Base-by-base conservation (phyloP, 2,797 vertebrate genomes). In the Pelochelys cantorii region DNA sequence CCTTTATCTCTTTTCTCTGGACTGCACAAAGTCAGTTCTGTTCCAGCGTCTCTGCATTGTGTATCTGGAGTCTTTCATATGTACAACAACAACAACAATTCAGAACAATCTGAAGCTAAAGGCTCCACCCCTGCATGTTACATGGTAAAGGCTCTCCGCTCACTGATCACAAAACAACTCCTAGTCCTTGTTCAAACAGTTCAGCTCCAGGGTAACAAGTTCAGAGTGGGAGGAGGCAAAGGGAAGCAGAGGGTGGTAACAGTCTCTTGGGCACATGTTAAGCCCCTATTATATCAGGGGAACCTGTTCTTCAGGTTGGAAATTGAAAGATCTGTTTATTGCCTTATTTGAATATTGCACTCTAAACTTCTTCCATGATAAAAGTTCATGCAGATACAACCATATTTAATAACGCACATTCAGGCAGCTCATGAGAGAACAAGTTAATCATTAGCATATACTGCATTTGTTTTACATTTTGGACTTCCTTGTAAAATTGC, bases 161-260 rank as follows among this genome's bases (percentile, higher is more conserved):
- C 94, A 15, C 57, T 5, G 92, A 80, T 95, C 94, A 91, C 95
- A 95, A 83, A 93, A 95, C 93, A 75, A 88, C 91, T 95, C 80
- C 57, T 13, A 96, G 95, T 42, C 95, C 93, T 94, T 89, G 86
- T 81, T 97, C 97, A 94, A 97, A 96, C 97, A 96, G 95, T 85
- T 96, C 94, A 60, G 97, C 97, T 98, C 97, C 97, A 97, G 97
- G 97, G 97, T 95, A 97, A 97, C 97, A 97, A 97, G 96, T 97
- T 97, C 96, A 96, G 82, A 95, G 96, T 96, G 90, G 97, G 97
- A 97, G 97, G 97, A 97, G 94, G 95, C 91, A 93, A 27, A 57
- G 54, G 93, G 83, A 80, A 42, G 57, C 82, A 27, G 81, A 95
- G 94, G 97, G 95, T 74, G 96, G 93, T 68, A 92, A 89, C 96